phyloP scores from a whole-genome alignment of 2,113 vertebrate genomes.

The Tonatia bakeri region DNA sequence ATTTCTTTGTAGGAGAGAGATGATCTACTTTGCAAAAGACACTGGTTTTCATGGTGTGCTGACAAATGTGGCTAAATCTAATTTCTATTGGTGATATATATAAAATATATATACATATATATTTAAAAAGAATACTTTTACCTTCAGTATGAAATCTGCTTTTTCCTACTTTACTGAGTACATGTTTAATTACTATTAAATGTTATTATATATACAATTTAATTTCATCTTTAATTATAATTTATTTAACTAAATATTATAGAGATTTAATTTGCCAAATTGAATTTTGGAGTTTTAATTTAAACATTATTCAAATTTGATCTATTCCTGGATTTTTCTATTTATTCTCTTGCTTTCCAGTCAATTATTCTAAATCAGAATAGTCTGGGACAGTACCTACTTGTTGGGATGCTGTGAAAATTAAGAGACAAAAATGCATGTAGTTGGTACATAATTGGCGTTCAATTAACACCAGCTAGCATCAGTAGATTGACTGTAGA shows the following conservation, averaged over 20 bases:
- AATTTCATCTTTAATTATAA: not conserved
- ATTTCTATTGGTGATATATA: not conserved
- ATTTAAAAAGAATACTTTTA: not conserved
- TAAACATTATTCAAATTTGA: not conserved
- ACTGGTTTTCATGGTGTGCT: not conserved
- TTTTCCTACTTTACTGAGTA: not conserved
- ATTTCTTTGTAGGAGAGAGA: not conserved
- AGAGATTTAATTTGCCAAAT: not conserved
- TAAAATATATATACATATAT: not conserved
- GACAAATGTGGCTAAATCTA: not conserved
- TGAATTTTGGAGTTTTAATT: not conserved
- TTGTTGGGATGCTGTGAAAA: not conserved
- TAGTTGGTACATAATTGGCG: not conserved
- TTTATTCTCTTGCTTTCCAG: not conserved
- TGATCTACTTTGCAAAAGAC: not conserved
- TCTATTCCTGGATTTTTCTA: not conserved
- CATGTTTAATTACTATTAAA: not conserved
- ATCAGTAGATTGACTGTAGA: not conserved
- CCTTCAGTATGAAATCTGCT: not conserved
- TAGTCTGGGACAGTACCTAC: not conserved
- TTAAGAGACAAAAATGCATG: not conserved
- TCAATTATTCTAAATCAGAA: not conserved
- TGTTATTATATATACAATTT: not conserved
- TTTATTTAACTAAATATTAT: not conserved
- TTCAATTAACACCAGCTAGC: not conserved